Conservation (phyloP, 2,797 vertebrate species). For the Selene dorsalis region DNA sequence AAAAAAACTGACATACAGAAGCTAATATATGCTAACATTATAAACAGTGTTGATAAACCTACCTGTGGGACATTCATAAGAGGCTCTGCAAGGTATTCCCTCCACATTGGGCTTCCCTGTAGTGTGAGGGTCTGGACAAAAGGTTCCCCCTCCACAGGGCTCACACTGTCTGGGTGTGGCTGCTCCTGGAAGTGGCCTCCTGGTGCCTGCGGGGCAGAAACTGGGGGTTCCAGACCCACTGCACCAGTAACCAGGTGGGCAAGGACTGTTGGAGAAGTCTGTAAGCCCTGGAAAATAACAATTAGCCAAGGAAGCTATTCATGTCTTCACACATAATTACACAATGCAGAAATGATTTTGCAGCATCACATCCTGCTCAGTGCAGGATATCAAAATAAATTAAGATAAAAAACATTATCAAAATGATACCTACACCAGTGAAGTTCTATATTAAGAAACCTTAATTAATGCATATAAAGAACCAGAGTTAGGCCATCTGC, state of each 20-base stretch:
- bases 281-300: conserved; percentile 74
- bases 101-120: conserved; percentile 85
- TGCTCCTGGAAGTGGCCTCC: conserved; percentile 85
- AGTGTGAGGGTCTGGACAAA: conserved; percentile 86
- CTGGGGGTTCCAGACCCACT: conserved; percentile 85
- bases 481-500: conserved; percentile 5
- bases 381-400: background rate
- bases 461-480: conserved; percentile 16
- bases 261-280: conserved; percentile 82
- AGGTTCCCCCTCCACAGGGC: conserved; percentile 86
- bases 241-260: conserved; percentile 93
- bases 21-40: background rate
- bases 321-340: background rate
- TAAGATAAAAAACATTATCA: conserved; percentile 3
- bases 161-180: conserved; percentile 85
- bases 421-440: background rate
- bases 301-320: background rate
- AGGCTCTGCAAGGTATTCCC: conserved; percentile 86
- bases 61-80: conserved; percentile 91
- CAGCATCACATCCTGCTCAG: background rate
- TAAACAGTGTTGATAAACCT: conserved; percentile 16
- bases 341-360: conserved; percentile 5
- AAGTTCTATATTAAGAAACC: background rate
- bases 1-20: background rate
- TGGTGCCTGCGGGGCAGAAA: conserved; percentile 90